phyloP scores from a whole-genome alignment of 2,888 invertebrate genomes.

The Diogma glabrata region DNA sequence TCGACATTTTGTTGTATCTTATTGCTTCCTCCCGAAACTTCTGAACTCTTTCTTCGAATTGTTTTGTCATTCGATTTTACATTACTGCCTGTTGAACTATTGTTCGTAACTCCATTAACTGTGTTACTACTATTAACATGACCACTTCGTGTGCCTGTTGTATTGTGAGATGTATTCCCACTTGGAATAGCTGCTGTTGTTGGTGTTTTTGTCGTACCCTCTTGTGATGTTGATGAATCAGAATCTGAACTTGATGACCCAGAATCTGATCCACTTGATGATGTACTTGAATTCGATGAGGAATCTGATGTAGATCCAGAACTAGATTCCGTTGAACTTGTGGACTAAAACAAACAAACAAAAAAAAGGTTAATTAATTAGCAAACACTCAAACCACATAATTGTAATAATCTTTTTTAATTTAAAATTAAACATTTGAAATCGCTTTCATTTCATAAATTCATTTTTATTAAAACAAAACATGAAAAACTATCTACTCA shows the following conservation, averaged over 20 bases:
- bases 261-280: conserved; percentile 57
- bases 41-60: conserved; percentile 22
- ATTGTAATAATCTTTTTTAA: too few relatives aligned
- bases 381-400: too few relatives aligned
- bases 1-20: conserved; percentile 17
- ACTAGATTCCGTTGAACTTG: conserved; percentile 48
- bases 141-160: conserved; percentile 8
- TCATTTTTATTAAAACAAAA: too few relatives aligned
- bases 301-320: conserved; percentile 57
- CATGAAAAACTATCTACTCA: too few relatives aligned
- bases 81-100: conserved; percentile 13
- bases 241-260: conserved; percentile 58
- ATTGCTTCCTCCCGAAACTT: conserved; percentile 19
- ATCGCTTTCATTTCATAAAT: too few relatives aligned
- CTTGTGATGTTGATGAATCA: conserved; percentile 50
- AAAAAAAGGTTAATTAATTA: too few relatives aligned
- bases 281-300: conserved; percentile 48
- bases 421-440: too few relatives aligned
- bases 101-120: not conserved
- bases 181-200: conserved; percentile 23
- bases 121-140: conserved; percentile 14
- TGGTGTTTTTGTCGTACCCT: conserved; percentile 28
- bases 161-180: conserved; percentile 19
- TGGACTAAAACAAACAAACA: conserved; percentile 25
- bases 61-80: not conserved